These are phyloP conservation scores for Cylas formicarius DNA, from an alignment of 1,140 invertebrate genomes.

Conservation along the genomic window DNA sequence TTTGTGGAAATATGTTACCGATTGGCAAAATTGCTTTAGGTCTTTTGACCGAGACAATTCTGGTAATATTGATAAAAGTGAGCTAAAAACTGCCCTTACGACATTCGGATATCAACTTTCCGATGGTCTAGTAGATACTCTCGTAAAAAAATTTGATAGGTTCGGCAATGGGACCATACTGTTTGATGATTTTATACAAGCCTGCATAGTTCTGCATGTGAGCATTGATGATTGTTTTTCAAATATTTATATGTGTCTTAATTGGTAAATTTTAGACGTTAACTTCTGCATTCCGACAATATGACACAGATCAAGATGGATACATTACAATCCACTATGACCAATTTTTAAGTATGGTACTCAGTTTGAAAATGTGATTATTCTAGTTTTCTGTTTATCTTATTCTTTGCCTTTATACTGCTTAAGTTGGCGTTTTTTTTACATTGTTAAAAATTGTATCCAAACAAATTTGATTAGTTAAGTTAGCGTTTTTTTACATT, in stretches of 20 bases:
- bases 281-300: conserved; percentile 79
- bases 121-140: conserved; percentile 72
- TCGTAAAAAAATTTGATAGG: conserved; percentile 91
- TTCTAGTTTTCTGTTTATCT: conserved; percentile 1
- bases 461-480: conserved; percentile 11
- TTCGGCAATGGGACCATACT: conserved; percentile 83
- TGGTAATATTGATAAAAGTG: conserved; percentile 88
- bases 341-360: conserved; percentile 94
- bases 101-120: conserved; percentile 87
- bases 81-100: conserved; percentile 83
- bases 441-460: background rate
- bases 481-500: conserved; percentile 1
- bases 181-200: conserved; percentile 99
- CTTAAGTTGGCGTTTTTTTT: conserved; percentile 2
- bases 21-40: conserved; percentile 95
- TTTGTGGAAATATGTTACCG: conserved; percentile 95
- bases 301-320: conserved; percentile 91
- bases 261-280: conserved; percentile 63
- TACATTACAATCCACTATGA: conserved; percentile 95
- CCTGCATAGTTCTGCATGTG: conserved; percentile 88
- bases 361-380: conserved; percentile 78
- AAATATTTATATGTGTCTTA: conserved; percentile 1
- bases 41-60: conserved; percentile 92
- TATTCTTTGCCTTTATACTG: background rate
- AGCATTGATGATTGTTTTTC: conserved; percentile 44